Percentiles rank a stretch among this genome's conserved stretches.
These are phyloP conservation scores for Axis porcinus DNA, from an alignment of 2,113 vertebrate genomes.

Conservation along the genomic window DNA sequence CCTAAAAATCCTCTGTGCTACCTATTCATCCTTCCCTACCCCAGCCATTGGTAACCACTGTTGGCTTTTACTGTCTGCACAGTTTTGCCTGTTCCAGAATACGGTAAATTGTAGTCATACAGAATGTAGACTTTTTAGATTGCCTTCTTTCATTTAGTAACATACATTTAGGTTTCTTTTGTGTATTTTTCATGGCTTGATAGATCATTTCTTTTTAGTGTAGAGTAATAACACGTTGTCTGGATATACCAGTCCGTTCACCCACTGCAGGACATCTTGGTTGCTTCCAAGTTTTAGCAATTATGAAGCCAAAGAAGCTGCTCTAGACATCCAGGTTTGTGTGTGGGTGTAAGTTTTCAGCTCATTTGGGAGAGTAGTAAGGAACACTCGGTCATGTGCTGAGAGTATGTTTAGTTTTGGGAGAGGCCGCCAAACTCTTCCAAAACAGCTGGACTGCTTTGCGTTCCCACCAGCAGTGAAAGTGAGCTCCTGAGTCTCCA, in stretches of 20 bases:
- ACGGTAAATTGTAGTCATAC: neutral
- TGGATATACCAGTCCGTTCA: neutral
- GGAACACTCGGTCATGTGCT: neutral
- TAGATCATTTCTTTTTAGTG: neutral
- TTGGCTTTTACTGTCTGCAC: neutral
- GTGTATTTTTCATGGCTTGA: neutral
- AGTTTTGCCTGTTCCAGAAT: neutral
- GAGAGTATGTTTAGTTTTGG: neutral
- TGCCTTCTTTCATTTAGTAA: neutral
- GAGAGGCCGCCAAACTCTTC: neutral
- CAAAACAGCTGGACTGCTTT: neutral
- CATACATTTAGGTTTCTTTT: neutral
- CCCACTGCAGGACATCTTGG: neutral
- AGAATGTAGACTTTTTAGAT: neutral
- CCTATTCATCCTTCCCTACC: neutral
- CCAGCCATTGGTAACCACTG: neutral
- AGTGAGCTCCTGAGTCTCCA: neutral
- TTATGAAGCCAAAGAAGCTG: neutral
- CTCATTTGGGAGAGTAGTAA: neutral
- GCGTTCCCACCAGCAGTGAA: neutral
- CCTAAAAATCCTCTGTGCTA: neutral
- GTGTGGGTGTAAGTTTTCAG: neutral
- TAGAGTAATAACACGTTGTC: neutral
- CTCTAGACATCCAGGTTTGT: neutral
- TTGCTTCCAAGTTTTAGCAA: neutral